These are phyloP conservation scores for Sacculina carcini DNA, from an alignment of 2,888 invertebrate species.

Conservation along the genomic window DNA sequence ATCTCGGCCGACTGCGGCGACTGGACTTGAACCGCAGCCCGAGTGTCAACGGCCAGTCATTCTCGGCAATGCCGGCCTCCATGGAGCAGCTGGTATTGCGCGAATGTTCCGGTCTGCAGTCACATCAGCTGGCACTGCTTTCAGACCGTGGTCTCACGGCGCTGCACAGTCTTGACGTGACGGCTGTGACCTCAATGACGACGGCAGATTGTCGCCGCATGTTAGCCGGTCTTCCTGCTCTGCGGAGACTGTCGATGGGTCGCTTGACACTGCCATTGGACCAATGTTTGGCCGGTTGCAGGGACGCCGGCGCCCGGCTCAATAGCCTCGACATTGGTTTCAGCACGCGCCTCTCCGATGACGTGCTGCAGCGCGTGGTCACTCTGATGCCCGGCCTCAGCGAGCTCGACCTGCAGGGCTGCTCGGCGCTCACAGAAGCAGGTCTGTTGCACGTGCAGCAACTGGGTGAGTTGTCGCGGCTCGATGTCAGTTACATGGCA, in stretches of 20 bases:
- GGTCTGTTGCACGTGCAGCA: background rate
- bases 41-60: background rate
- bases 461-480: background rate
- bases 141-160: background rate
- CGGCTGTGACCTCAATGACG: background rate
- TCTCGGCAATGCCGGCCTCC: background rate
- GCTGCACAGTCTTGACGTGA: background rate
- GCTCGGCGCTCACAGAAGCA: background rate
- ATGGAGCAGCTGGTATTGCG: background rate
- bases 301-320: background rate
- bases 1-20: background rate
- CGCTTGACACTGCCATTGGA: background rate
- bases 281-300: background rate
- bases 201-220: background rate
- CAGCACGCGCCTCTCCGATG: background rate
- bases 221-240: background rate
- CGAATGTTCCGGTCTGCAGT: background rate
- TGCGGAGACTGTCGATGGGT: background rate
- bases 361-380: background rate
- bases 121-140: background rate
- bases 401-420: background rate
- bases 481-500: background rate
- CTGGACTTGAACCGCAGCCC: background rate
- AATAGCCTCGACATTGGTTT: background rate
- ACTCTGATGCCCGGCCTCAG: background rate